Percentiles rank a stretch among this genome's conserved stretches.
Evolutionary conservation across 2,113 vertebrate genomes (phyloP).

Genomic region (Calypte anna): DNA sequence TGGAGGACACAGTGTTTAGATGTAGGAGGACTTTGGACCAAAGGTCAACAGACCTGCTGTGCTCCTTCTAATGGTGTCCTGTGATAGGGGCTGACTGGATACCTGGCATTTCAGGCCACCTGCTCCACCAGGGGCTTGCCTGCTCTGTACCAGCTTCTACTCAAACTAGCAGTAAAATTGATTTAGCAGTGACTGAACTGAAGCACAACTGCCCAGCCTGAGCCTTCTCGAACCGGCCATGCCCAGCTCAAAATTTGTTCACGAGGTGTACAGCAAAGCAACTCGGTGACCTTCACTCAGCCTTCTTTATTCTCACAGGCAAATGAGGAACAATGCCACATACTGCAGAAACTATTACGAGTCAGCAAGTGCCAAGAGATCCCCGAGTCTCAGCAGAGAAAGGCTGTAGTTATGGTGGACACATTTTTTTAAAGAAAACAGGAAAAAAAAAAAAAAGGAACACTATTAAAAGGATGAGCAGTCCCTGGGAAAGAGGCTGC

Average conservation of each 20-base stretch:
- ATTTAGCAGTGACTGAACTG: neutral
- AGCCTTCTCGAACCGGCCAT: neutral
- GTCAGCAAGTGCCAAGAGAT: neutral
- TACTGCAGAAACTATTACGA: neutral
- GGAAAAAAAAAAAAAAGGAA: neutral
- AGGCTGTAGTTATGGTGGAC: neutral
- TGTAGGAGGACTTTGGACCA: neutral
- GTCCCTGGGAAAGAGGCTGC: constrained; percentile 32
- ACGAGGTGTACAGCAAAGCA: neutral
- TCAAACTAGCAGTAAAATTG: neutral
- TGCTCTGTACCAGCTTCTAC: neutral
- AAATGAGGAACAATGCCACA: neutral
- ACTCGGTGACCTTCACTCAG: neutral
- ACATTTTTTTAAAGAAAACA: neutral
- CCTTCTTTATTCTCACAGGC: neutral
- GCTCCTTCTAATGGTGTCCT: neutral
- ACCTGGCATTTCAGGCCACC: neutral
- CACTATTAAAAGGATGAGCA: neutral
- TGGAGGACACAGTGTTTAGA: neutral
- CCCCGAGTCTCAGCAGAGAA: neutral
- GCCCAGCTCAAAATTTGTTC: neutral
- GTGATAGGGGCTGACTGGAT: neutral
- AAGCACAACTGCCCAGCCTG: neutral
- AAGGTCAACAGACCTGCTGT: neutral
- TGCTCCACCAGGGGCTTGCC: neutral